These are phyloP conservation scores for Trisateles emortualis DNA, from an alignment of 2,888 invertebrate genomes.

Conservation along the genomic window DNA sequence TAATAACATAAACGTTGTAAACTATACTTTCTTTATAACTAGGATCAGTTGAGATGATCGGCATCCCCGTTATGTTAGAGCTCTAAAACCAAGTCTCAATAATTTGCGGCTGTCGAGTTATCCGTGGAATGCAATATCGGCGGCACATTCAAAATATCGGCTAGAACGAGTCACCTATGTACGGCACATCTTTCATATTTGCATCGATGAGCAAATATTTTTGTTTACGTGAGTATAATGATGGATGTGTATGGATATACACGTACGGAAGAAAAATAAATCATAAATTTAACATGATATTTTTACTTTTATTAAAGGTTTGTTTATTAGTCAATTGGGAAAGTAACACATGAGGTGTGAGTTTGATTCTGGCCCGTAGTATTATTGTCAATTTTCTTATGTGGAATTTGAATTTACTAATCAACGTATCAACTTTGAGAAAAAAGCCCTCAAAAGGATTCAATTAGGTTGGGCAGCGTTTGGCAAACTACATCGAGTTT, in stretches of 20 bases:
- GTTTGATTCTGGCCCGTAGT: too few species aligned
- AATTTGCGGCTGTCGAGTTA: conserved; percentile 32
- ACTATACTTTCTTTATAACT: conserved; percentile 1
- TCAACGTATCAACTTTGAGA: too few species aligned
- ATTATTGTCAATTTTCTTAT: too few species aligned
- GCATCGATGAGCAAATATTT: conserved; percentile 5
- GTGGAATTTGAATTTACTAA: too few species aligned
- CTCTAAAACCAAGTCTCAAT: conserved; percentile 40
- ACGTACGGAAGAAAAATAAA: neutral
- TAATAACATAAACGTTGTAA: neutral
- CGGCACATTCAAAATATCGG: conserved; percentile 37
- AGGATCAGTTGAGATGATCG: conserved; percentile 24
- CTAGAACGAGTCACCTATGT: conserved; percentile 16
- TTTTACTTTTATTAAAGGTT: neutral
- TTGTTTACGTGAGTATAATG: neutral
- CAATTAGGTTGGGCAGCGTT: too few species aligned
- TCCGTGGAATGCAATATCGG: conserved; percentile 42
- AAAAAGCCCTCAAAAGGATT: too few species aligned
- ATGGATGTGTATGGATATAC: neutral
- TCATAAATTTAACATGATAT: neutral
- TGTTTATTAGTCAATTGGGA: too few species aligned
- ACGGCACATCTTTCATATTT: conserved; percentile 8
- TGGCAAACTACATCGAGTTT: too few species aligned
- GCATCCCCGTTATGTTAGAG: conserved; percentile 32
- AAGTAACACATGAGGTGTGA: too few species aligned